phyloP scores from a whole-genome alignment of 2,113 vertebrate genomes.

The Tamias sibiricus region DNA sequence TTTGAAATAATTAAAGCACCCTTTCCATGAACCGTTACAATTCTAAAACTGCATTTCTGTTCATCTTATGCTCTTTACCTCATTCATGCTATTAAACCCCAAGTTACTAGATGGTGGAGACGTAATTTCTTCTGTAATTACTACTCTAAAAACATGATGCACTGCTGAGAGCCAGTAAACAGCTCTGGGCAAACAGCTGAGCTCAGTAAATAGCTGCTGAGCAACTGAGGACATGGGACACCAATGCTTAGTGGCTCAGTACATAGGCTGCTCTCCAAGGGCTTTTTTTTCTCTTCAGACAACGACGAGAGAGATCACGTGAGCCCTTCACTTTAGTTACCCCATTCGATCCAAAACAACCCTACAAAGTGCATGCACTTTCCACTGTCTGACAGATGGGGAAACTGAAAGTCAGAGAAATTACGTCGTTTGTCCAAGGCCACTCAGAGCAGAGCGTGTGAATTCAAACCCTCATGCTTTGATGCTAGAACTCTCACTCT shows the following conservation, averaged over 20 bases:
- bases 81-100: neutral
- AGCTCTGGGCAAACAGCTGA: neutral
- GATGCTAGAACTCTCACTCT: neutral
- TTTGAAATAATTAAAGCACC: neutral
- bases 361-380: neutral
- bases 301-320: neutral
- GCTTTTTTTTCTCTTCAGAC: neutral
- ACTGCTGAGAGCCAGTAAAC: neutral
- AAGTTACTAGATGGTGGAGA: neutral
- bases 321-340: neutral
- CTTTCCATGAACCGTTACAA: neutral
- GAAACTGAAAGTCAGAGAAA: slow-evolving; percentile 25
- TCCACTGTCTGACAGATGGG: neutral
- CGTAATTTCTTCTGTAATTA: neutral
- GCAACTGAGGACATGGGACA: neutral
- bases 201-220: neutral
- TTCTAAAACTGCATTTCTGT: neutral
- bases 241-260: neutral
- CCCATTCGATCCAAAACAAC: neutral
- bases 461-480: slow-evolving; percentile 35
- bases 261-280: neutral
- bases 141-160: neutral
- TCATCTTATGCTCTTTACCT: neutral
- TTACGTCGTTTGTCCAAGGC: neutral
- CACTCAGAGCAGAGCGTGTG: slow-evolving; percentile 10